Evolutionary conservation across 2,888 invertebrate genomes (phyloP).

Genomic region (Pachydiplax longipennis): DNA sequence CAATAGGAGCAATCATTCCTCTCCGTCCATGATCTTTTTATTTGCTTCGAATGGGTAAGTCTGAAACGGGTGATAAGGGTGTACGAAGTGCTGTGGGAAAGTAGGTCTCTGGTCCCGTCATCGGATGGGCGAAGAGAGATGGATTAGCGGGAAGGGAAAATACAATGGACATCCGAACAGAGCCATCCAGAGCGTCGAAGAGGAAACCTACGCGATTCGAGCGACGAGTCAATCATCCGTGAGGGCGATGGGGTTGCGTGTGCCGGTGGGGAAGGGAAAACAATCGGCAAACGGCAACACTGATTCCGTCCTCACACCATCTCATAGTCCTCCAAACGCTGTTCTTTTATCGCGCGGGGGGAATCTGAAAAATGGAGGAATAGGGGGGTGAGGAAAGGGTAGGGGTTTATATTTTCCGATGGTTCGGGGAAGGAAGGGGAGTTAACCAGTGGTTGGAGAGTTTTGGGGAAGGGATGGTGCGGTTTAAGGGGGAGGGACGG

Average conservation of each 20-base stretch:
- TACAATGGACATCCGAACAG: slow-evolving; percentile 35
- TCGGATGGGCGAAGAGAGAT: not conserved
- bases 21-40: slow-evolving; percentile 2
- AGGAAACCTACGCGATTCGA: slow-evolving; percentile 27
- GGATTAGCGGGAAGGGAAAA: not conserved
- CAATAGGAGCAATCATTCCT: slow-evolving; percentile 8
- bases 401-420: not conserved
- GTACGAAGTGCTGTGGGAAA: not conserved
- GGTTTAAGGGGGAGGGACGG: not conserved
- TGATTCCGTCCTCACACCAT: not conserved
- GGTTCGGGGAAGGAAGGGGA: not conserved
- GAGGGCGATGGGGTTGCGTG: slow-evolving; percentile 33
- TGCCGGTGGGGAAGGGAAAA: slow-evolving; percentile 18
- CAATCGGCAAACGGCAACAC: slow-evolving; percentile 24
- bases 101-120: not conserved
- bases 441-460: not conserved
- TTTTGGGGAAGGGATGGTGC: not conserved
- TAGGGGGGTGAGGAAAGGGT: not conserved
- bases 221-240: slow-evolving; percentile 42
- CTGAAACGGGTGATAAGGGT: slow-evolving; percentile 4
- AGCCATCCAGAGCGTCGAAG: slow-evolving; percentile 36
- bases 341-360: slow-evolving; percentile 8
- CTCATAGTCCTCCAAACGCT: slow-evolving; percentile 9
- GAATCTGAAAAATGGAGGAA: not conserved
- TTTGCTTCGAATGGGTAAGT: not conserved